These are phyloP conservation scores for Bambusicola thoracicus DNA, from an alignment of 2,113 vertebrate species.

Conservation along the genomic window DNA sequence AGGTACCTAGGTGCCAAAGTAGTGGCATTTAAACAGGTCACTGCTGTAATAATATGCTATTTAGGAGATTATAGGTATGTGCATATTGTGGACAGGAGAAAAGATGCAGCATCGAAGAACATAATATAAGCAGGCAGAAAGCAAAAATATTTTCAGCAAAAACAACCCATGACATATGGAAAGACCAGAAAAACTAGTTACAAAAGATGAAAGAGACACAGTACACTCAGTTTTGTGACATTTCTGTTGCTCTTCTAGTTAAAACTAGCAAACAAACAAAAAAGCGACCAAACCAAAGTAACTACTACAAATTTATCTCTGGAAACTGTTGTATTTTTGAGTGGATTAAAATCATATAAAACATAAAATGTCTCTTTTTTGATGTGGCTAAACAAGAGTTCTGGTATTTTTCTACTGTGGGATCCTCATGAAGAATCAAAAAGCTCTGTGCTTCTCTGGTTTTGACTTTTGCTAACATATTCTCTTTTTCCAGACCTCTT, in stretches of 20 bases:
- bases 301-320: not conserved
- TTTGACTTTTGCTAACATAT: not conserved
- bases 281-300: not conserved
- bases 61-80: not conserved
- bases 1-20: not conserved
- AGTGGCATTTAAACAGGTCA: not conserved
- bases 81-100: not conserved
- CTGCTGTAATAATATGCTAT: fast-evolving
- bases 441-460: not conserved
- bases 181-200: not conserved
- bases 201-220: not conserved
- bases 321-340: not conserved
- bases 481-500: not conserved
- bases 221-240: not conserved
- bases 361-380: not conserved
- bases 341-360: not conserved
- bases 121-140: not conserved
- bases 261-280: not conserved
- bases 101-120: not conserved
- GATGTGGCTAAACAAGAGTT: not conserved
- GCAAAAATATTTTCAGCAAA: not conserved
- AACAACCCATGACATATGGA: not conserved
- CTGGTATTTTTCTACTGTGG: not conserved
- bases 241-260: not conserved
- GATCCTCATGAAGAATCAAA: not conserved